Evolutionary conservation across 2,888 invertebrate species (phyloP).

Genomic region (Erebia aethiops): DNA sequence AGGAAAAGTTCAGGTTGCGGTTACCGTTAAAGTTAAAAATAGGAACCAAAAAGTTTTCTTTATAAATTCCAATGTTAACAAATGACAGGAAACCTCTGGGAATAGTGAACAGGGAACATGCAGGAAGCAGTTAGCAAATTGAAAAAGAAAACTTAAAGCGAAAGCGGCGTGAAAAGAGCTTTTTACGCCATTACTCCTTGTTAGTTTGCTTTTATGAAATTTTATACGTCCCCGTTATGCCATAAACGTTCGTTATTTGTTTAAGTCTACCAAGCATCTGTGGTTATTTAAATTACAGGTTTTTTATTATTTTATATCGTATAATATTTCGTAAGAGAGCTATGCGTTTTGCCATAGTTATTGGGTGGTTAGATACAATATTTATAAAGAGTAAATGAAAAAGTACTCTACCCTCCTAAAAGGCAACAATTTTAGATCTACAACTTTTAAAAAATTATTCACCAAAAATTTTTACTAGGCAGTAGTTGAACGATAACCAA

Average conservation of each 20-base stretch:
- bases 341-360: no score
- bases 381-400: no score
- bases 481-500: no score
- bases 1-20: no score
- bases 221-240: slow-evolving; percentile 28
- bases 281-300: neutral
- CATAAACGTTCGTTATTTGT: slow-evolving; percentile 13
- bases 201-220: slow-evolving; percentile 32
- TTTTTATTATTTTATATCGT: slow-evolving; percentile 1
- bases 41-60: neutral
- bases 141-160: slow-evolving; percentile 34
- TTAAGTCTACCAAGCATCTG: slow-evolving; percentile 2
- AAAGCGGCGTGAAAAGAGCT: slow-evolving; percentile 25
- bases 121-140: slow-evolving; percentile 39
- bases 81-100: slow-evolving; percentile 8
- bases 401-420: no score
- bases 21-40: no score
- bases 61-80: slow-evolving; percentile 14
- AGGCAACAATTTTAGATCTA: no score
- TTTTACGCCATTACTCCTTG: slow-evolving; percentile 34
- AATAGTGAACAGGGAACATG: slow-evolving; percentile 26
- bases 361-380: no score
- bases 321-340: neutral
- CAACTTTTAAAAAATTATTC: no score
- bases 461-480: no score